phyloP scores from a whole-genome alignment of 2,797 vertebrate species.

The Phrynocephalus guinanensis region DNA sequence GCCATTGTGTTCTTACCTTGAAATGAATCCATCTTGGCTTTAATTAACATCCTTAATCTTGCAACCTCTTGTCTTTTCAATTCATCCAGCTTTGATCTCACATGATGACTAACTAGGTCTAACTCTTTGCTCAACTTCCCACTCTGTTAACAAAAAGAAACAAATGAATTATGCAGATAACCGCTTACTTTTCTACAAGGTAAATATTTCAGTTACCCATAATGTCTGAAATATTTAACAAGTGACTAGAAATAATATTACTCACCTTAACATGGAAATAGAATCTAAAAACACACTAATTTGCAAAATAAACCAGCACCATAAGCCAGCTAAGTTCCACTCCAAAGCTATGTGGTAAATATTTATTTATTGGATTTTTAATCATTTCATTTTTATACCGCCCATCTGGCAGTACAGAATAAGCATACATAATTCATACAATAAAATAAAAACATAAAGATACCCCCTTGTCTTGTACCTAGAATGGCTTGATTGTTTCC shows the following conservation, averaged over 20 bases:
- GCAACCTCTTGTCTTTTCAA: slow-evolving; percentile 96
- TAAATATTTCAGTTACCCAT: slow-evolving; percentile 7
- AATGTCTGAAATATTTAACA: not conserved
- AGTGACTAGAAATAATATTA: not conserved
- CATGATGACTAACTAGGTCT: slow-evolving; percentile 95
- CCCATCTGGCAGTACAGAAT: too few relatives aligned
- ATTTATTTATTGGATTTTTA: too few relatives aligned
- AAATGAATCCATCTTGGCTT: slow-evolving; percentile 92
- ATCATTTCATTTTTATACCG: too few relatives aligned
- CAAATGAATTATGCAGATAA: not conserved
- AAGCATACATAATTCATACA: too few relatives aligned
- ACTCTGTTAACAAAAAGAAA: slow-evolving; percentile 80
- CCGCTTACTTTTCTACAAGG: slow-evolving; percentile 18
- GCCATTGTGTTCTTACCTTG: slow-evolving; percentile 82
- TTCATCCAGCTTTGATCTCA: slow-evolving; percentile 94
- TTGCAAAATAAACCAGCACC: not conserved
- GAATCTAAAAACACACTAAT: not conserved
- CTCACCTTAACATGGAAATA: not conserved
- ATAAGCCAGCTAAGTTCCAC: not conserved
- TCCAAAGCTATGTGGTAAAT: not conserved
- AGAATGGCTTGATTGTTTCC: not conserved
- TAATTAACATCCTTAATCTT: slow-evolving; percentile 93
- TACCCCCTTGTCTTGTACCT: not conserved
- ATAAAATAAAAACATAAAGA: too few relatives aligned
- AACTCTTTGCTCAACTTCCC: slow-evolving; percentile 95